phyloP scores from a whole-genome alignment of 2,797 vertebrate species.

The Antrozous pallidus region DNA sequence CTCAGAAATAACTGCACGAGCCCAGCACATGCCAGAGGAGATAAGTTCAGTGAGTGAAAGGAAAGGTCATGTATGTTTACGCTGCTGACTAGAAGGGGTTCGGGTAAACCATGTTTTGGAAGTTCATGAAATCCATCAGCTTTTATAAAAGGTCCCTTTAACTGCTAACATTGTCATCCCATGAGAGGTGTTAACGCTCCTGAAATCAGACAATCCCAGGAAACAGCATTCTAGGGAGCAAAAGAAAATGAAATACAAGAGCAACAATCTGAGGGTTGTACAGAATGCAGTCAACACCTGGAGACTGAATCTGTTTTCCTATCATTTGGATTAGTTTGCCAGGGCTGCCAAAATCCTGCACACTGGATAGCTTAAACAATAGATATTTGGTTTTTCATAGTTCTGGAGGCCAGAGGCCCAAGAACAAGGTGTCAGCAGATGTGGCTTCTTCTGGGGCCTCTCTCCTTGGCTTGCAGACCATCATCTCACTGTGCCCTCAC shows the following conservation, averaged over 20 bases:
- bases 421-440: not conserved
- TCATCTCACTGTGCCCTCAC: not conserved
- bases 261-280: not conserved
- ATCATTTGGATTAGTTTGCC: not conserved
- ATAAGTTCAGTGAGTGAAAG: not conserved
- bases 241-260: not conserved
- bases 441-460: not conserved
- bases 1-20: not conserved
- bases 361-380: too few species aligned
- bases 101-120: not conserved
- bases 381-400: not conserved
- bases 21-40: not conserved
- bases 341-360: not conserved
- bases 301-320: not conserved
- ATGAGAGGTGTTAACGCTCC: not conserved
- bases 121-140: not conserved
- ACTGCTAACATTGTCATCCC: not conserved
- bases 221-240: not conserved
- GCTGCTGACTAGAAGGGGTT: not conserved
- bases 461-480: not conserved
- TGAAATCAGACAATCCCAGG: not conserved
- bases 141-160: not conserved
- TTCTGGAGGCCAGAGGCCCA: not conserved
- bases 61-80: not conserved
- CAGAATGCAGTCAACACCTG: not conserved